A percentile compares a stretch with the other conserved stretches of the same genome.
phyloP scores from a whole-genome alignment of 2,888 invertebrate genomes.

The Troides helena region DNA sequence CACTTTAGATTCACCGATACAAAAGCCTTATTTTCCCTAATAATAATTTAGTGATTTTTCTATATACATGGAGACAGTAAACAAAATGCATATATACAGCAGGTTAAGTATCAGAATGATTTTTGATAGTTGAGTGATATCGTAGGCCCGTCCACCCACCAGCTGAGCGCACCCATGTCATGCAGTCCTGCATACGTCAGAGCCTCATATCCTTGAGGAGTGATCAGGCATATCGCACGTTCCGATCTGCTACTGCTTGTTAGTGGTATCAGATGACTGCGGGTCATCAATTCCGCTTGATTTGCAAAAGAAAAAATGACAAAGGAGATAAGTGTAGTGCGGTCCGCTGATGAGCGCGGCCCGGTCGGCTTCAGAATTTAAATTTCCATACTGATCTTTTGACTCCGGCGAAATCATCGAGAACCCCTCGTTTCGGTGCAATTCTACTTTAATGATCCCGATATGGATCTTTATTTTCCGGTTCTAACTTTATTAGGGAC shows the following conservation, averaged over 20 bases:
- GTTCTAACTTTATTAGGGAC: slow-evolving; percentile 27
- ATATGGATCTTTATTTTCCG: slow-evolving; percentile 25
- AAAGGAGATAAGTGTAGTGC: slow-evolving; percentile 36
- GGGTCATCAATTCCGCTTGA: slow-evolving; percentile 65
- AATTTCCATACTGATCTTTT: slow-evolving; percentile 34
- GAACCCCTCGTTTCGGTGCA: slow-evolving; percentile 12
- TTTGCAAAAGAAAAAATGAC: slow-evolving; percentile 51
- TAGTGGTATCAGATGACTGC: slow-evolving; percentile 62
- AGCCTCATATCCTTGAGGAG: slow-evolving; percentile 34
- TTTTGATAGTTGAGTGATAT: no score
- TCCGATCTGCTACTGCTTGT: slow-evolving; percentile 68
- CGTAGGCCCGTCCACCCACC: no score
- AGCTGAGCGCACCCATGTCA: slow-evolving; percentile 36
- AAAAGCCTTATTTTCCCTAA: neutral
- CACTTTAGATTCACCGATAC: no score
- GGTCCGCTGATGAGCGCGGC: slow-evolving; percentile 34
- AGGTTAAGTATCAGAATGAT: no score
- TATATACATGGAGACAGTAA: no score
- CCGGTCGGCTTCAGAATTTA: slow-evolving; percentile 36
- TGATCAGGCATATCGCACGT: slow-evolving; percentile 55
- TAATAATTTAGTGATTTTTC: neutral
- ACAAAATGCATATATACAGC: no score
- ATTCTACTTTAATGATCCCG: slow-evolving; percentile 21
- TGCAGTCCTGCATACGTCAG: slow-evolving; percentile 33
- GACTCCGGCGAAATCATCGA: slow-evolving; percentile 23